Percentiles rank a stretch among this genome's conserved stretches.
Evolutionary conservation across 1,140 invertebrate genomes (phyloP).

Genomic region (Harpegnathos saltator): DNA sequence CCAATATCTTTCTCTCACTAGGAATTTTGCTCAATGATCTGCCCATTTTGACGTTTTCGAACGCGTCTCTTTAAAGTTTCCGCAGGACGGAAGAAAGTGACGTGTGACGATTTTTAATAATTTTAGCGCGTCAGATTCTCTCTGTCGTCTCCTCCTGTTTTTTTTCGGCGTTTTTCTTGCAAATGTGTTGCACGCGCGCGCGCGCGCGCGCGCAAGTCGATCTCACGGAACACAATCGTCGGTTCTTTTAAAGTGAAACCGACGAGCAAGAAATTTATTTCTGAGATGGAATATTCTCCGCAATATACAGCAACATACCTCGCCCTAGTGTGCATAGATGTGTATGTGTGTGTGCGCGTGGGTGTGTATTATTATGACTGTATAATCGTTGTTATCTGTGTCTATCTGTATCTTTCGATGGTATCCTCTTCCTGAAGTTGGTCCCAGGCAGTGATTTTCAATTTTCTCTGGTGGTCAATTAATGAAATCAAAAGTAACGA

Average conservation of each 20-base stretch:
- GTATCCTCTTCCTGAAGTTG: slow-evolving; percentile 77
- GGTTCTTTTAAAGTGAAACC: slow-evolving; percentile 13
- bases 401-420: slow-evolving; percentile 81
- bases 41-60: not conserved
- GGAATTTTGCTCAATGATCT: not conserved
- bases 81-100: slow-evolving; percentile 12
- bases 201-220: not conserved
- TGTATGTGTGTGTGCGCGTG: slow-evolving; percentile 17
- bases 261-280: slow-evolving; percentile 3
- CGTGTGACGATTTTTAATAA: slow-evolving; percentile 7
- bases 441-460: slow-evolving; percentile 79
- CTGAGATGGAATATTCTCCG: slow-evolving; percentile 21
- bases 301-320: slow-evolving; percentile 33
- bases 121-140: slow-evolving; percentile 2
- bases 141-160: not conserved
- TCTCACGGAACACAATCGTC: not conserved
- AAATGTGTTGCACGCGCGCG: too few relatives aligned
- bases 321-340: slow-evolving; percentile 8
- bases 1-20: not conserved
- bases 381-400: slow-evolving; percentile 80
- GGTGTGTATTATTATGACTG: slow-evolving; percentile 21
- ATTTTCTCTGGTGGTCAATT: slow-evolving; percentile 70
- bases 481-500: slow-evolving; percentile 3
- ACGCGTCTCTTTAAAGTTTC: slow-evolving; percentile 31
- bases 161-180: not conserved